Percentiles rank a stretch among this genome's conserved stretches.
phyloP scores from a whole-genome alignment of 37 sponge, comb jelly and placozoan genomes.

The Corticium candelabrum region DNA sequence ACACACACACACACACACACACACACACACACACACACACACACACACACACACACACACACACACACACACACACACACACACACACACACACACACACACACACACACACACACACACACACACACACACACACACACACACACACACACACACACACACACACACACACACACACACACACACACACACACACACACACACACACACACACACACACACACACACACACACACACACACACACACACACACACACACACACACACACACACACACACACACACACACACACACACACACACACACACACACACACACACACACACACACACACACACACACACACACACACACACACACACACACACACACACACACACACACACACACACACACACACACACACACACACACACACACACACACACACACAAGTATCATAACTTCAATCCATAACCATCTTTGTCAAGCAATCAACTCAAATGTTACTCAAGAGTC shows the following conservation, averaged over 20 bases:
- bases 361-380: not conserved
- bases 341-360: not conserved
- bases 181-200: slow-evolving; percentile 3
- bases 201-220: not conserved
- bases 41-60: not conserved
- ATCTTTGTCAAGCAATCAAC: no score
- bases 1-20: no score
- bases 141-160: slow-evolving; percentile 7
- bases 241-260: not conserved
- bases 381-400: not conserved
- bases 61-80: slow-evolving; percentile 21
- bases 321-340: not conserved
- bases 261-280: not conserved
- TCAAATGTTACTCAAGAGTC: no score
- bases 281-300: slow-evolving; percentile 14
- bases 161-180: slow-evolving; percentile 1
- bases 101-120: not conserved
- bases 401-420: slow-evolving; percentile 11
- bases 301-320: slow-evolving; percentile 27
- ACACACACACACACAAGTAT: not conserved
- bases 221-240: slow-evolving; percentile 2
- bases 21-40: no score
- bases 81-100: slow-evolving; percentile 21
- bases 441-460: no score
- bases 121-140: not conserved